Base-by-base conservation (phyloP, 2,888 invertebrate genomes). In the Andrena minutula region DNA sequence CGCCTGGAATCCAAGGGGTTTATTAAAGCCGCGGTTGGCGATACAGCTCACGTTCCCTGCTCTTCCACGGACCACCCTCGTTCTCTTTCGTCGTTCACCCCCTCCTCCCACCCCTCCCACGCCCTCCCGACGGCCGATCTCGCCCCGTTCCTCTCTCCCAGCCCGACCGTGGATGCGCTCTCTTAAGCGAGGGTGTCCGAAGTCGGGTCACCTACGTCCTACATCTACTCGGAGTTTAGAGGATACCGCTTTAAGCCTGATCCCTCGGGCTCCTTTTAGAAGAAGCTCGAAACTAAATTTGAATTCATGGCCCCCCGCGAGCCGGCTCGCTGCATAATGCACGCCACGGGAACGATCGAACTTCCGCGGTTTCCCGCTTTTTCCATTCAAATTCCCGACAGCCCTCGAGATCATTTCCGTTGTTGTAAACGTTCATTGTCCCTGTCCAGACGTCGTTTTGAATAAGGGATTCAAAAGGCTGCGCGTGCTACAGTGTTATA, bases 41-140 rank as follows among this genome's bases (percentile, higher is more conserved):
- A 93, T 93, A 93, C 93, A 93, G 92, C 93, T 93, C 93, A 93
- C 93, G 93, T 93, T 92, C 90, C 90, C 88, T 83, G 79, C 88
- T 90, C 87, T 89, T 90, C 91, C 90, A 89, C 85, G 32, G 69
- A 82, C 66, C 79, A 82, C 83, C 80, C 88, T 87, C 76, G 79
- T 83, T 86, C 87, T 83, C 82, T 82, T 75, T 69, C 64, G 30
- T 60, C 65, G 51, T 75, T n/a, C 80, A 41, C 49, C 64, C 65
- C 60, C 64, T 8, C 32, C 56, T 20, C 58, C 61, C n/a, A n/a
- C n/a, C 58, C 32, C 60, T 64, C 20, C 32, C n/a, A n/a, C n/a
- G 32, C 66, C 10, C 60, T 23, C 28, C 30, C 23, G 16, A n/a
- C 56, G 56, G n/a, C 26, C 61, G 35, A 26, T 63, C 71, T 76